Evolutionary conservation across 2,888 invertebrate species (phyloP).

Genomic region (Notodonta ziczac): DNA sequence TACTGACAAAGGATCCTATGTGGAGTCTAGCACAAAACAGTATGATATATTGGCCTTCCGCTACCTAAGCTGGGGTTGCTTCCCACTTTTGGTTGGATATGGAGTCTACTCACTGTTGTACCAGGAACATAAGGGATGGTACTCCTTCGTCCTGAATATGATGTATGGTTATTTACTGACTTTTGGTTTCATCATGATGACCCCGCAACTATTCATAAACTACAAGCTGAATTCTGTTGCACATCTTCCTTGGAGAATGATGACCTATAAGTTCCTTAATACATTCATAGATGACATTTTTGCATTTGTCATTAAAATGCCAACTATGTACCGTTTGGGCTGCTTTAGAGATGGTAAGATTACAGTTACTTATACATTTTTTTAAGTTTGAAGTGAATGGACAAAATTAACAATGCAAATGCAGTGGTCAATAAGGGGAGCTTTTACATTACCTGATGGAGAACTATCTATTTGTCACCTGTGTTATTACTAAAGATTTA

Average conservation of each 20-base stretch:
- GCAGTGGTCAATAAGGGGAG: no score
- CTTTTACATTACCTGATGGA: no score
- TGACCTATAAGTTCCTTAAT: constrained; percentile 99
- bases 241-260: constrained; percentile 99
- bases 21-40: constrained; percentile 95
- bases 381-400: background rate
- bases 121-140: constrained; percentile 99
- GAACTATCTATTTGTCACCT: no score
- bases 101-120: constrained; percentile 97
- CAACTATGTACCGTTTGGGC: constrained; percentile 98
- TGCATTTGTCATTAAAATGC: constrained; percentile 99
- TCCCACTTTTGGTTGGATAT: constrained; percentile 96
- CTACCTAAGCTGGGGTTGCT: constrained; percentile 98
- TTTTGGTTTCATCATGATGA: constrained; percentile 99
- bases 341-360: constrained; percentile 96
- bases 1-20: constrained; percentile 98
- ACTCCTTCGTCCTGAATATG: constrained; percentile 98
- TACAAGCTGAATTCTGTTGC: constrained; percentile 99
- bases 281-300: constrained; percentile 99
- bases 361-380: constrained; percentile 8
- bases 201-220: constrained; percentile 99
- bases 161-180: constrained; percentile 98
- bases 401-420: no score
- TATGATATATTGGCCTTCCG: constrained; percentile 98
- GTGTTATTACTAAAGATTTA: no score